Conservation (phyloP, 1,140 invertebrate species). For the Rhyacophila brunnea region DNA sequence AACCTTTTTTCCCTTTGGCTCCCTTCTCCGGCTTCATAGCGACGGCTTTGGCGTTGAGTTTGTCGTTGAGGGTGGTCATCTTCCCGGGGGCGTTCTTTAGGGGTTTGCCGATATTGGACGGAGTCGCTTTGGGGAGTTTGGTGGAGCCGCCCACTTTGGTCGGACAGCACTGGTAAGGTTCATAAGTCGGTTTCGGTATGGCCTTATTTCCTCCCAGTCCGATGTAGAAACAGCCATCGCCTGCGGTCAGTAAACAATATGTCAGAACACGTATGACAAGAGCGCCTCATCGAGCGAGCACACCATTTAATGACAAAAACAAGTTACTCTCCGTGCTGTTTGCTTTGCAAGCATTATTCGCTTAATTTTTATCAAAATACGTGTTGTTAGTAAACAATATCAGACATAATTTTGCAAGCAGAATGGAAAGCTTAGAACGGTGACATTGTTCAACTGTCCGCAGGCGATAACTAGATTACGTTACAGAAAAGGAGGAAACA, state of each 20-base stretch:
- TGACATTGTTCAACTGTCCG: slow-evolving; percentile 41
- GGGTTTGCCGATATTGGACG: slow-evolving; percentile 45
- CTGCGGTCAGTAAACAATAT: slow-evolving; percentile 63
- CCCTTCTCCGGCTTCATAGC: slow-evolving; percentile 53
- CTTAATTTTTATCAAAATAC: slow-evolving; percentile 33
- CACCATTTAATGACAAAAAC: slow-evolving; percentile 24
- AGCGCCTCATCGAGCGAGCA: slow-evolving; percentile 19
- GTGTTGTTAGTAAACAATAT: slow-evolving; percentile 37
- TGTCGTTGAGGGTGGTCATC: slow-evolving; percentile 23
- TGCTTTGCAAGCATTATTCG: slow-evolving; percentile 31
- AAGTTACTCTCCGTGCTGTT: slow-evolving; percentile 30
- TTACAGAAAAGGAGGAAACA: slow-evolving; percentile 18
- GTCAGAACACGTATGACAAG: slow-evolving; percentile 34
- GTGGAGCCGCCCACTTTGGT: slow-evolving; percentile 71
- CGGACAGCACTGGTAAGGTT: slow-evolving; percentile 88
- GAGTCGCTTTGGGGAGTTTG: slow-evolving; percentile 68
- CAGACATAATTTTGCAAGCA: slow-evolving; percentile 34
- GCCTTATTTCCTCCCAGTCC: slow-evolving; percentile 83
- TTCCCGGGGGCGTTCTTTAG: slow-evolving; percentile 21
- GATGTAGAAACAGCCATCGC: slow-evolving; percentile 94
- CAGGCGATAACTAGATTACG: slow-evolving; percentile 48
- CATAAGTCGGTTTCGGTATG: slow-evolving; percentile 75
- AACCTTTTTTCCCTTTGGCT: slow-evolving; percentile 73
- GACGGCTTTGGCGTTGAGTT: slow-evolving; percentile 49
- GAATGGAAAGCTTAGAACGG: slow-evolving; percentile 34